Percentiles rank a stretch among this genome's conserved stretches.
phyloP scores from a whole-genome alignment of 2,888 invertebrate species.

The Taphrorychus bicolor region DNA sequence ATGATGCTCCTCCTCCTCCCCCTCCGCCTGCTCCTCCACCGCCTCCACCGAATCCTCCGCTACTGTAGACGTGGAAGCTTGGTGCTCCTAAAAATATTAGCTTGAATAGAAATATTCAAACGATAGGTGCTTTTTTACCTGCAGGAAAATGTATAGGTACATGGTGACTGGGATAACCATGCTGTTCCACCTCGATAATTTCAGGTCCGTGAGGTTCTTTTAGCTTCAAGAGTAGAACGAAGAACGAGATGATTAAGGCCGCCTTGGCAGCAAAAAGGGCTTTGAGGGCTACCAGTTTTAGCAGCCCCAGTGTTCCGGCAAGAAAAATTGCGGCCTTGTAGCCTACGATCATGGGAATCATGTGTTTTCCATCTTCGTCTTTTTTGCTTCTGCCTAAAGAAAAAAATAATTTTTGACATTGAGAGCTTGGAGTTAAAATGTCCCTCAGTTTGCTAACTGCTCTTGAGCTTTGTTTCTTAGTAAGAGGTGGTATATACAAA shows the following conservation, averaged over 20 bases:
- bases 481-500: no score
- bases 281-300: conserved; percentile 64
- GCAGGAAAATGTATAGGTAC: neutral
- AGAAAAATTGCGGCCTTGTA: conserved; percentile 70
- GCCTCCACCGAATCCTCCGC: neutral
- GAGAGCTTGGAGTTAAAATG: no score
- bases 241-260: conserved; percentile 69
- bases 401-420: no score
- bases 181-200: conserved; percentile 61
- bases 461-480: no score
- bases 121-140: conserved; percentile 11
- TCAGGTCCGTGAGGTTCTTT: conserved; percentile 42
- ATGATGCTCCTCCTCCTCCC: neutral
- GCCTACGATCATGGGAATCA: conserved; percentile 72
- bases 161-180: conserved; percentile 18
- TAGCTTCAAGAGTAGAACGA: conserved; percentile 57
- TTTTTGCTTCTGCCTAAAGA: conserved; percentile 66
- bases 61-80: neutral
- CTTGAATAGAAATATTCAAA: no score
- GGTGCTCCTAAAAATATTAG: neutral
- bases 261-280: conserved; percentile 74
- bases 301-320: conserved; percentile 65
- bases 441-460: no score
- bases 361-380: conserved; percentile 58
- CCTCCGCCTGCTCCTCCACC: neutral